Evolutionary conservation across 2,113 vertebrate species (phyloP), one percentile per base, ranked within the genome.

Genomic region (Cygnus buccinator): DNA sequence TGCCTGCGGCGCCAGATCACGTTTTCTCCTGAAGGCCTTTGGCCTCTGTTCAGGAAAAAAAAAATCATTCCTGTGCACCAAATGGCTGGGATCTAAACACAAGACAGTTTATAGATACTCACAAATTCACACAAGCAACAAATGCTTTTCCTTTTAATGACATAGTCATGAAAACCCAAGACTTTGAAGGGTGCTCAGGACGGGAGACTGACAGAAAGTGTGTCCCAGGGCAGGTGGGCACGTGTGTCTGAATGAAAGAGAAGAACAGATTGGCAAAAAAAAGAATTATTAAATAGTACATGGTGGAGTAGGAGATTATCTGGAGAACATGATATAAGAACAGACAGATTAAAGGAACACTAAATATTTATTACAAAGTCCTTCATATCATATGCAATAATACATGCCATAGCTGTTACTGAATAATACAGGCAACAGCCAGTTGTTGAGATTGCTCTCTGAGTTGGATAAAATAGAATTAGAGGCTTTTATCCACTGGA

Each of bases 401-500:
- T 93, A 93, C 86, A 84, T 39, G 81, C 55, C 87, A 63, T 77
- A 86, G 62, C 82, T 96, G 65, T 87, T 59, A 41, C 85, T 90
- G 92, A 96, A 95, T 94, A 95, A 97, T 86, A 96, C 67, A 96
- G 87, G 84, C 82, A 96, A 94, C 74, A 41, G 70, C 37, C 90
- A 88, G 72, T 86, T 89, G 79, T 85, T 83, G 63, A 93, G 94
- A 76, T 84, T 95, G 92, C 90, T 95, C 95, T 97, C 84, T 46
- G 84, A 97, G 97, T 95, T 95, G 94, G 92, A 95, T 97, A 86
- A 97, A 95, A 94, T 87, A 92, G 95, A 97, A 97, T 97, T 96
- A 95, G 80, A 94, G 92, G 79, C 28, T 94, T 94, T 96, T 91
- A 94, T 95, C 81, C 88, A 68, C 86, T 31, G 57, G 92, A 74